Evolutionary conservation across 64 coral and sea anemone genomes (phyloP), one percentile per base, ranked within the genome.

Genomic region (Cladopsammia gracilis): DNA sequence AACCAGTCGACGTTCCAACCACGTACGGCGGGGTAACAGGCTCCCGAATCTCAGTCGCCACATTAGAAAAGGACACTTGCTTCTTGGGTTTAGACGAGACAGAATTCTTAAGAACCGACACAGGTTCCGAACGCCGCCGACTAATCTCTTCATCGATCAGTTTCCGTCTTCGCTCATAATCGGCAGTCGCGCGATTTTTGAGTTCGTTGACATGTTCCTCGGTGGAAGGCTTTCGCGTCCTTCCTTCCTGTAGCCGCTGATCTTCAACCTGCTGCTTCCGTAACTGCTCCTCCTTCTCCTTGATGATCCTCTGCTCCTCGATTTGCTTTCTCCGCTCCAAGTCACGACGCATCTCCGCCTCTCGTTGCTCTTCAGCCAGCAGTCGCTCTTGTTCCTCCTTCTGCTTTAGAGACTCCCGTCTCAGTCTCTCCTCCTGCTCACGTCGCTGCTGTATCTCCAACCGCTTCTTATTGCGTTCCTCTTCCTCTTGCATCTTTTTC

Each of bases 61-160:
- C 77, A 50, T 76, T 94, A n/a, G 92, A 94, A 61, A 98, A 98
- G 7, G 96, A 98, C 0, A 98, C 96, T 85, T 98, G 96, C 45
- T 98, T 98, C 80, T 98, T 98, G 22, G 92, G 89, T 82, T 94
- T 94, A 19, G 57, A 58, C 20, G 78, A 59, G 42, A 73, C 81
- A 0, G 92, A 70, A 62, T 85, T 94, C 58, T 90, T 94, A 22
- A 98, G 87, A 18, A 87, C 76, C 7, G 96, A 98, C 47, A 91
- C 85, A 9, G 92, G 81, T 58, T 87, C 82, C 4, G 80, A 89
- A 13, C 84, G 92, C 69, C 60, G 96, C 19, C 83, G 88, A 42
- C 50, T 78, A 67, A 94, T 83, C 87, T 98, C 96, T 11, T 91
- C 85, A 64, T 98, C 96, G 78, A 98, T 91, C 19, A 98, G 88